Evolutionary conservation across 2,797 vertebrate species (phyloP).

Genomic region (Siniperca undulata): DNA sequence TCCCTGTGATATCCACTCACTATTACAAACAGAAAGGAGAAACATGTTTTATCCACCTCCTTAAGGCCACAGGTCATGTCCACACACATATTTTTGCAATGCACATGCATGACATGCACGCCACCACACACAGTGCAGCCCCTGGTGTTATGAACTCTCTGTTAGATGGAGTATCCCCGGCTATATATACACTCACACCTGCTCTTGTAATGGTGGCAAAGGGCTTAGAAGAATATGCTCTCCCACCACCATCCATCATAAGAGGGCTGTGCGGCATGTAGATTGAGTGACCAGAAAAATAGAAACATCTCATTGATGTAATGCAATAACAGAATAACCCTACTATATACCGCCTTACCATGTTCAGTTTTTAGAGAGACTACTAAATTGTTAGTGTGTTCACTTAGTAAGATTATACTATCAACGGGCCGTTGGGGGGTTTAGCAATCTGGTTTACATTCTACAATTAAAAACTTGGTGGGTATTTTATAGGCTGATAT

Average conservation of each 20-base stretch:
- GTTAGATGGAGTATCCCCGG: slow-evolving; percentile 39
- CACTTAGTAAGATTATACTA: neutral
- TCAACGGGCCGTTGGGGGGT: neutral
- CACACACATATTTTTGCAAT: slow-evolving; percentile 33
- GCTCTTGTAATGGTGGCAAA: slow-evolving; percentile 50
- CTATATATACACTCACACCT: slow-evolving; percentile 69
- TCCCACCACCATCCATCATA: slow-evolving; percentile 37
- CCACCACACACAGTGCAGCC: neutral
- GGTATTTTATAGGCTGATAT: neutral
- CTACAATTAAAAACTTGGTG: neutral
- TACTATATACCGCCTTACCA: neutral
- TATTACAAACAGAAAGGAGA: slow-evolving; percentile 50
- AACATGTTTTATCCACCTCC: slow-evolving; percentile 48
- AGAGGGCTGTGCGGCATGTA: neutral
- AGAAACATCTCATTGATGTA: slow-evolving; percentile 7
- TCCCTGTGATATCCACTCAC: slow-evolving; percentile 10
- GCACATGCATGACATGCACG: slow-evolving; percentile 7
- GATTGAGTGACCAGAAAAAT: slow-evolving; percentile 24
- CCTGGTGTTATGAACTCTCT: slow-evolving; percentile 15
- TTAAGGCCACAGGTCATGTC: slow-evolving; percentile 46
- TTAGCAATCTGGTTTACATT: neutral
- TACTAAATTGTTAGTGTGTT: neutral
- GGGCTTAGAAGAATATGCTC: slow-evolving; percentile 29
- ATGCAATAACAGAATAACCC: neutral
- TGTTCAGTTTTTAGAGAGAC: neutral